Conservation (phyloP, 2,888 invertebrate genomes). For the Agrotis clavis region DNA sequence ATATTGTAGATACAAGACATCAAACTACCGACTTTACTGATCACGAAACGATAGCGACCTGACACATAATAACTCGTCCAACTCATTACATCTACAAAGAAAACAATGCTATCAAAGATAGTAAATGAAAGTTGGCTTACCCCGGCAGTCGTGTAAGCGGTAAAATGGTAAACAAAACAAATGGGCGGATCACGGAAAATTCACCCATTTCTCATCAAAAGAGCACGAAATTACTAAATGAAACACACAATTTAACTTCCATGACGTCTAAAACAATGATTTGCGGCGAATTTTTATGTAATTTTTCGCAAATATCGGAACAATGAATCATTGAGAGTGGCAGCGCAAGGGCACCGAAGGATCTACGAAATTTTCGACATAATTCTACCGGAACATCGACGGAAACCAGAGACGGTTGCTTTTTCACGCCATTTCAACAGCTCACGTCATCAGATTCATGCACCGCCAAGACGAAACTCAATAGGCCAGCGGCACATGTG, state of each 20-base stretch:
- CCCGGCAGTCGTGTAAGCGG: slow-evolving; percentile 70
- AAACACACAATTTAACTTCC: slow-evolving; percentile 50
- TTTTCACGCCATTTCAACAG: slow-evolving; percentile 78
- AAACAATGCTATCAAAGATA: slow-evolving; percentile 62
- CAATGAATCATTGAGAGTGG: slow-evolving; percentile 89
- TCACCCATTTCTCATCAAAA: slow-evolving; percentile 59
- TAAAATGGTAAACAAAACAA: slow-evolving; percentile 88
- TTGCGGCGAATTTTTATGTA: slow-evolving; percentile 71
- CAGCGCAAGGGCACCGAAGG: slow-evolving; percentile 77
- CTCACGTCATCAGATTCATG: slow-evolving; percentile 85
- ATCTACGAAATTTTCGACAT: slow-evolving; percentile 69
- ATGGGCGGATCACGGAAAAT: slow-evolving; percentile 73
- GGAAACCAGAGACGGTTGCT: slow-evolving; percentile 73
- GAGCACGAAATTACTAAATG: slow-evolving; percentile 45
- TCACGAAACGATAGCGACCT: slow-evolving; percentile 30
- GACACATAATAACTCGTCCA: slow-evolving; percentile 18
- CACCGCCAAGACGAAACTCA: slow-evolving; percentile 84
- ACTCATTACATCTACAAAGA: slow-evolving; percentile 32
- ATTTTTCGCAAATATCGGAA: slow-evolving; percentile 82
- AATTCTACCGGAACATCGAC: slow-evolving; percentile 73
- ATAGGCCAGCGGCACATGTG: slow-evolving; percentile 92
- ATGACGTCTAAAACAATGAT: slow-evolving; percentile 54
- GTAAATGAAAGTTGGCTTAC: slow-evolving; percentile 53
- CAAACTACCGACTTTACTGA: slow-evolving; percentile 41
- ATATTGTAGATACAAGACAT: slow-evolving; percentile 22